phyloP scores from a whole-genome alignment of 1,140 invertebrate species.

The Cotesia vestalis region DNA sequence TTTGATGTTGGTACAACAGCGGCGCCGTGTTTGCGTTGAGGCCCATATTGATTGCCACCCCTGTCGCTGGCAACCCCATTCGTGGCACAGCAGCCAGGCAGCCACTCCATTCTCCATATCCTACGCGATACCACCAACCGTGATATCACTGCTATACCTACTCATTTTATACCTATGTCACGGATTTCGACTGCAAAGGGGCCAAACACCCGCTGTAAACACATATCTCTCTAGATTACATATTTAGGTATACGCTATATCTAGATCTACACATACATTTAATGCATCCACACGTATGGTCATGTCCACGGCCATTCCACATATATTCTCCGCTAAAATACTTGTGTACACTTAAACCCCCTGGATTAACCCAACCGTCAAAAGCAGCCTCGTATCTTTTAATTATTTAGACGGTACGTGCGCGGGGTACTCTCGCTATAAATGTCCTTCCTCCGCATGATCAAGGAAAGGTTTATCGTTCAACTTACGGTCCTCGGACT shows the following conservation, averaged over 20 bases:
- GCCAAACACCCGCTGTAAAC: neutral
- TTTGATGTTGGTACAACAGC: conserved; percentile 68
- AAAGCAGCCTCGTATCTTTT: conserved; percentile 60
- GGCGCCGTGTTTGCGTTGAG: conserved; percentile 66
- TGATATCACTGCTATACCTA: conserved; percentile 32
- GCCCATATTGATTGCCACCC: conserved; percentile 67
- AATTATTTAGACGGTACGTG: conserved; percentile 58
- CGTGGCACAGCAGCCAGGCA: conserved; percentile 19
- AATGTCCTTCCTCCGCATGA: conserved; percentile 56
- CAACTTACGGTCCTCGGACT: conserved; percentile 40
- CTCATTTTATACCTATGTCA: conserved; percentile 26
- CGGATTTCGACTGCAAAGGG: conserved; percentile 31
- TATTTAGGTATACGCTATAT: neutral
- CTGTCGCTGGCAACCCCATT: conserved; percentile 54
- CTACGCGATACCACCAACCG: conserved; percentile 56
- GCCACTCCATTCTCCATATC: conserved; percentile 46
- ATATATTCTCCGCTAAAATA: neutral
- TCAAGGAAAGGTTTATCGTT: conserved; percentile 54
- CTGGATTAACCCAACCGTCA: conserved; percentile 36
- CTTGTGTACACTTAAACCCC: neutral
- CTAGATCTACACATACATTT: neutral
- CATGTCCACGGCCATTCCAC: neutral
- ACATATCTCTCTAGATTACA: neutral
- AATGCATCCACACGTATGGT: neutral
- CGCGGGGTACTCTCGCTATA: conserved; percentile 61